Evolutionary conservation across 2,888 invertebrate genomes (phyloP), one percentile per base, ranked within the genome.

Genomic region (Balanococcus diminutus): DNA sequence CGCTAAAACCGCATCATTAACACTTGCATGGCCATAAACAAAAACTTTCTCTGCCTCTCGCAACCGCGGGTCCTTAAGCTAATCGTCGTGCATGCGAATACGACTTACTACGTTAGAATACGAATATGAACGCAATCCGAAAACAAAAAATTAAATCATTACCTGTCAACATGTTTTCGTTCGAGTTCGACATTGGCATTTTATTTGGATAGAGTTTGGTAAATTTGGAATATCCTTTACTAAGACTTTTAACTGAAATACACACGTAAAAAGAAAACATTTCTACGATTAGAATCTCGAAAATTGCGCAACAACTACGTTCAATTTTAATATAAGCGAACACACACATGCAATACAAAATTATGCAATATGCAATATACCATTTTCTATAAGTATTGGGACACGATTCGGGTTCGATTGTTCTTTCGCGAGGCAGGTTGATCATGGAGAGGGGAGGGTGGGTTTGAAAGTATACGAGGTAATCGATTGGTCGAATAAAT

Each of bases 161-260:
- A 79, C 75, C 75, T 79, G 75, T 79, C 36, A 79, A 79, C 75
- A 79, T 79, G 8, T 79, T 79, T 22, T 79, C 75, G 75, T 79
- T 32, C 75, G 75, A 79, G 16, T 79, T 79, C 36, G 25, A 79
- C 19, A 31, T 19, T 9, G 19, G 75, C 2, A 79, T n/a, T 36
- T 79, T 79, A 28, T 79, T 36, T 9, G 75, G 32, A 31, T 79
- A 79, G n/a, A 31, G 28, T 79, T 79, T 79, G 16, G 32, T 16
- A 8, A 36, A 36, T 36, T 79, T 79, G 19, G n/a, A 9, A 79
- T 79, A 79, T 79, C 75, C 75, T 79, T 79, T 79, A 36, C 28
- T 79, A 11, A 79, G 36, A 79, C 36, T 79, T 79, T 19, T 79
- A 79, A 79, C 75, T 79, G 75, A 32, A 79, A 79, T 67, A 25